phyloP scores from a whole-genome alignment of 1,140 invertebrate species.

The Heliconius congener region DNA sequence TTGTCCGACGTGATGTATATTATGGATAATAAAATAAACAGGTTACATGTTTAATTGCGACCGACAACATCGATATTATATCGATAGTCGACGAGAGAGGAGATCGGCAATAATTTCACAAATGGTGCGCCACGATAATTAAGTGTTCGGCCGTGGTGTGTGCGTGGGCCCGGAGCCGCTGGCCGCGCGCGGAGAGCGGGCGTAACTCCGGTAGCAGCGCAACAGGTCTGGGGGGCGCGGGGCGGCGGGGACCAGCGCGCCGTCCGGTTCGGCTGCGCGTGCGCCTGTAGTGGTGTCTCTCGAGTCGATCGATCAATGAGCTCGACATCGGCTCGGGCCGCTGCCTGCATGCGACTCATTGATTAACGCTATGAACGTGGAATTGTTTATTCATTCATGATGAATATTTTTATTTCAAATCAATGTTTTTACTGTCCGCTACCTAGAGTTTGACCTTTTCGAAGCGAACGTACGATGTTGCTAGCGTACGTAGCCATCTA shows the following conservation, averaged over 20 bases:
- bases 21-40: slow-evolving; percentile 43
- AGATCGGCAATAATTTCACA: slow-evolving; percentile 73
- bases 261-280: slow-evolving; percentile 69
- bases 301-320: slow-evolving; percentile 80
- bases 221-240: slow-evolving; percentile 68
- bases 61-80: slow-evolving; percentile 60
- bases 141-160: slow-evolving; percentile 65
- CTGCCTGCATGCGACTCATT: slow-evolving; percentile 79
- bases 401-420: slow-evolving; percentile 77
- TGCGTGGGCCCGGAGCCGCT: slow-evolving; percentile 49
- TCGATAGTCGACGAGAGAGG: slow-evolving; percentile 72
- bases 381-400: slow-evolving; percentile 81
- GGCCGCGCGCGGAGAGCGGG: slow-evolving; percentile 39
- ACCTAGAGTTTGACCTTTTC: slow-evolving; percentile 50
- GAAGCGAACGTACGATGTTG: slow-evolving; percentile 30
- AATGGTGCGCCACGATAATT: slow-evolving; percentile 70
- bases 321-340: slow-evolving; percentile 70
- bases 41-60: slow-evolving; percentile 60
- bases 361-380: slow-evolving; percentile 80
- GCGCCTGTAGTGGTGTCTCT: slow-evolving; percentile 61
- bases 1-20: slow-evolving; percentile 10
- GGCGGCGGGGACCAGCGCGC: slow-evolving; percentile 62
- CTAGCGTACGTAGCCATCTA: slow-evolving; percentile 13
- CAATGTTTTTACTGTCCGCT: slow-evolving; percentile 62
- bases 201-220: slow-evolving; percentile 78